phyloP scores from a whole-genome alignment of 92 coral and sea anemone species.

The Phenganax subtilis region DNA sequence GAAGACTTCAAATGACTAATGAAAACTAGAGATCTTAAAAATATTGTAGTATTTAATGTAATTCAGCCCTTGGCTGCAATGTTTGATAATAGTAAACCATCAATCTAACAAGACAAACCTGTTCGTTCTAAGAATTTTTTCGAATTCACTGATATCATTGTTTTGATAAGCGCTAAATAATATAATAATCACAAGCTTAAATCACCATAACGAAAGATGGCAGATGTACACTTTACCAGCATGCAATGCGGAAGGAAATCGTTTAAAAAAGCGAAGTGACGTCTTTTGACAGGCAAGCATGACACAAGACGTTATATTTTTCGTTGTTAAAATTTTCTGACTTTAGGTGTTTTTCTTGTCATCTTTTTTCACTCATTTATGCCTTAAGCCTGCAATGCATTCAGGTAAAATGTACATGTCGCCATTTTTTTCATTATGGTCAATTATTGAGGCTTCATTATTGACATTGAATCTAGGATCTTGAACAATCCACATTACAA shows the following conservation, averaged over 20 bases:
- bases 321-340: too few relatives aligned
- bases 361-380: too few relatives aligned
- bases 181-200: neutral
- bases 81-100: neutral
- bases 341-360: too few relatives aligned
- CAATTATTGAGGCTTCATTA: neutral
- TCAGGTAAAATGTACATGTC: too few relatives aligned
- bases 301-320: too few relatives aligned
- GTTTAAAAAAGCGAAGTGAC: too few relatives aligned
- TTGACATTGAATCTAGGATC: neutral
- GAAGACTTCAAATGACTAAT: neutral
- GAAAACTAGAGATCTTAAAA: neutral
- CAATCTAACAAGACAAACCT: conserved; percentile 45
- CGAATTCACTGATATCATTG: conserved; percentile 97
- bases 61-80: neutral
- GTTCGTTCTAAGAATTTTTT: conserved; percentile 93
- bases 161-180: conserved; percentile 84
- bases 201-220: neutral
- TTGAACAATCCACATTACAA: neutral
- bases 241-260: neutral
- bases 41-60: neutral
- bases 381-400: too few relatives aligned
- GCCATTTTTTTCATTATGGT: too few relatives aligned
- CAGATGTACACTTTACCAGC: neutral
- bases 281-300: too few relatives aligned